Conservation (phyloP, 2,113 vertebrate species). For the Megaceryle maxima region DNA sequence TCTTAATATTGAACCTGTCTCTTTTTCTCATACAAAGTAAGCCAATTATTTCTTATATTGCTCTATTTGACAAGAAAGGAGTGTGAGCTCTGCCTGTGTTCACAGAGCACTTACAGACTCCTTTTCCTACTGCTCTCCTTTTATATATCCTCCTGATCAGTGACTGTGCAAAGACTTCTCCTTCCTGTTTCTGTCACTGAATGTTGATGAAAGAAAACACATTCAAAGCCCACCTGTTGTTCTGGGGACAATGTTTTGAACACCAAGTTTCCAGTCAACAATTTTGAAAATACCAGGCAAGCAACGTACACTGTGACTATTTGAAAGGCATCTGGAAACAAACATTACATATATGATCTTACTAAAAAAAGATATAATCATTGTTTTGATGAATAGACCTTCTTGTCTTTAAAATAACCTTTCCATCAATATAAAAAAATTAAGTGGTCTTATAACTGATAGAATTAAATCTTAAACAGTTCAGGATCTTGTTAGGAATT, state of each 20-base stretch:
- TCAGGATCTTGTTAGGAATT: neutral
- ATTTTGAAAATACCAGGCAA: neutral
- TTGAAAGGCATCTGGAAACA: neutral
- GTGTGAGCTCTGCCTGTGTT: neutral
- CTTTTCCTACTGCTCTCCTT: neutral
- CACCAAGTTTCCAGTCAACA: neutral
- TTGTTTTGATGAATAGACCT: neutral
- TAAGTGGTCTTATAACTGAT: neutral
- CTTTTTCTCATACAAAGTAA: neutral
- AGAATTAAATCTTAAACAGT: neutral
- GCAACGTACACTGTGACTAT: neutral
- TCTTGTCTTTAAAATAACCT: neutral
- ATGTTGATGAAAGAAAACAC: neutral
- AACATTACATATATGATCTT: neutral
- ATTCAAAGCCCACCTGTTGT: neutral
- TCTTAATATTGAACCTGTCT: neutral
- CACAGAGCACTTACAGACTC: neutral
- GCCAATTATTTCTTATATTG: constrained; percentile 31
- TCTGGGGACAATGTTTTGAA: neutral
- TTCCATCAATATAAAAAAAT: neutral
- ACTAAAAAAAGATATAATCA: neutral
- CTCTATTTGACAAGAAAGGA: constrained; percentile 3
- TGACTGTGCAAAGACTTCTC: neutral
- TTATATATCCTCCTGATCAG: neutral
- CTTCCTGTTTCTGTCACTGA: neutral